Evolutionary conservation across 2,888 invertebrate genomes (phyloP).

Genomic region (Acleris cristana): DNA sequence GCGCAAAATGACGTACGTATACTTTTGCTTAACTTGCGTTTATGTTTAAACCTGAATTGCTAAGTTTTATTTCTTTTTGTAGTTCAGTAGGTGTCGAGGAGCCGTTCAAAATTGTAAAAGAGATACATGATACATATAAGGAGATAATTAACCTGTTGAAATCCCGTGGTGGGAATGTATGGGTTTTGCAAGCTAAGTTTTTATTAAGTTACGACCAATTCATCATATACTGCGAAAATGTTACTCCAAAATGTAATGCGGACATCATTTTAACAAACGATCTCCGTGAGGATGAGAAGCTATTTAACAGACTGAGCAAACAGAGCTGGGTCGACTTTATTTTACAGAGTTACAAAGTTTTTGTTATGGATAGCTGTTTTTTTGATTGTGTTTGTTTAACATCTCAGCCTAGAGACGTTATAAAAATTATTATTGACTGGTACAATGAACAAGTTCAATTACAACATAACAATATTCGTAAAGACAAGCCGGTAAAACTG

Average conservation of each 20-base stretch:
- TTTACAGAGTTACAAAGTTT: constrained; percentile 85
- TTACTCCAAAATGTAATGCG: constrained; percentile 61
- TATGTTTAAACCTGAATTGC: constrained; percentile 18
- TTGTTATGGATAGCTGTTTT: constrained; percentile 78
- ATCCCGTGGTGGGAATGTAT: constrained; percentile 67
- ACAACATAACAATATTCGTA: constrained; percentile 55
- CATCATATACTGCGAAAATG: constrained; percentile 59
- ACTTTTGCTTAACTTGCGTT: background rate
- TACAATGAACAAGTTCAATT: constrained; percentile 63
- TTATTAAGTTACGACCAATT: constrained; percentile 73
- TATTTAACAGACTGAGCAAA: constrained; percentile 69
- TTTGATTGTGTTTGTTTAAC: constrained; percentile 73
- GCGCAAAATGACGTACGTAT: constrained; percentile 64
- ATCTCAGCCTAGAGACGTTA: constrained; percentile 59
- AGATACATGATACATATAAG: constrained; percentile 70
- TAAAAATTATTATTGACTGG: constrained; percentile 67
- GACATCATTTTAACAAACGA: constrained; percentile 62
- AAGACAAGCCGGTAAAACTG: constrained; percentile 54
- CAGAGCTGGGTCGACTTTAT: constrained; percentile 86
- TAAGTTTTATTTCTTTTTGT: constrained; percentile 40
- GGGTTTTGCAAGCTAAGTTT: constrained; percentile 65
- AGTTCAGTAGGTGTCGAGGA: constrained; percentile 63
- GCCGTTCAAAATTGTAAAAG: constrained; percentile 62
- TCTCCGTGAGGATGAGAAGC: constrained; percentile 53
- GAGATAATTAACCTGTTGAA: constrained; percentile 65